A percentile compares a stretch with the other conserved stretches of the same genome.
Conservation (phyloP, 2,797 vertebrate species). For the Epinephelus coioides region DNA sequence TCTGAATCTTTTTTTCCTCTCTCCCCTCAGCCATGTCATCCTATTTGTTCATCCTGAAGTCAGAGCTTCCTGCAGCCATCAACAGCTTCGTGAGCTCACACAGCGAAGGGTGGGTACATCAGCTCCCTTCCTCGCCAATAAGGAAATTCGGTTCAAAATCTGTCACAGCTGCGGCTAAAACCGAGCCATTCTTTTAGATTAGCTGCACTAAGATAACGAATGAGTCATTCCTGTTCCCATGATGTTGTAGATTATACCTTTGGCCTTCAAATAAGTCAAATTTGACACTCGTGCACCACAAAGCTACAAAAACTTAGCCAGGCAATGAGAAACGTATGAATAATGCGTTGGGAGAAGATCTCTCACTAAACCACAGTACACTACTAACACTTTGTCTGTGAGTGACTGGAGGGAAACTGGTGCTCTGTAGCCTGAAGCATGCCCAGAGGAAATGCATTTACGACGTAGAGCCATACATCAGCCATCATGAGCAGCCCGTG, state of each 20-base stretch:
- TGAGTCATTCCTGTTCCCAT: slow-evolving; percentile 59
- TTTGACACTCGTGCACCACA: slow-evolving; percentile 59
- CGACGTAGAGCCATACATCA: slow-evolving; percentile 68
- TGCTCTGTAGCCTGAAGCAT: slow-evolving; percentile 32
- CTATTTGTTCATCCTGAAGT: slow-evolving; percentile 96
- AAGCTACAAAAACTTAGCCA: slow-evolving; percentile 37
- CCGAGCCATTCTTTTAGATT: slow-evolving; percentile 51
- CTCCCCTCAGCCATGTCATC: slow-evolving; percentile 93
- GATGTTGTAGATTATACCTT: slow-evolving; percentile 56
- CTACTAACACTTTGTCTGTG: slow-evolving; percentile 37
- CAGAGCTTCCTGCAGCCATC: slow-evolving; percentile 93
- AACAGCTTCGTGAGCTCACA: slow-evolving; percentile 85
- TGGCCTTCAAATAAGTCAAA: slow-evolving; percentile 50
- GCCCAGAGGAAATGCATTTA: slow-evolving; percentile 69
- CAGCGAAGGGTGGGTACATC: slow-evolving; percentile 86
- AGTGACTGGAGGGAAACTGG: slow-evolving; percentile 31
- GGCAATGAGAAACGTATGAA: slow-evolving; percentile 43
- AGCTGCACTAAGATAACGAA: slow-evolving; percentile 51
- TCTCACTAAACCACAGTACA: slow-evolving; percentile 51
- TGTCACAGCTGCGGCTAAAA: slow-evolving; percentile 40
- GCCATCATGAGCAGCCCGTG: slow-evolving; percentile 54
- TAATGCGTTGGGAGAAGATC: slow-evolving; percentile 50
- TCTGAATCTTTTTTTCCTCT: slow-evolving; percentile 41
- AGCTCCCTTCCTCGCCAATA: slow-evolving; percentile 15
- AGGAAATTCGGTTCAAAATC: slow-evolving; percentile 30